Conservation (phyloP, 35 echinoderm and acorn worm species). For the Lytechinus pictus region DNA sequence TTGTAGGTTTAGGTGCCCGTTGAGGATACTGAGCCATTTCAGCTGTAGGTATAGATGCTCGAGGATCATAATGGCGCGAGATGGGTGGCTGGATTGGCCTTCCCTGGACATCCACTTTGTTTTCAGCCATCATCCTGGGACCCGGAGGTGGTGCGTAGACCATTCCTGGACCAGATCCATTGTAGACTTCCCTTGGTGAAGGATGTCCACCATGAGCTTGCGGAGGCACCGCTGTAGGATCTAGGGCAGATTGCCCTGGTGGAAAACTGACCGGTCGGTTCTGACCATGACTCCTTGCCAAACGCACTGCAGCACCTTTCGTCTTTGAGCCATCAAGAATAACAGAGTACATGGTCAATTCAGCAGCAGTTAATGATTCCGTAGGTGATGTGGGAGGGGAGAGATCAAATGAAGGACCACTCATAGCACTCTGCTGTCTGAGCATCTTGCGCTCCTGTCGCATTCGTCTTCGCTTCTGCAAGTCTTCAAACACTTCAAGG, state of each 20-base stretch:
- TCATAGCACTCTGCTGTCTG: constrained; percentile 23
- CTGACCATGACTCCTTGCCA: constrained; percentile 57
- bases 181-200: background rate
- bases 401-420: constrained; percentile 42
- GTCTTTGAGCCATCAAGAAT: constrained; percentile 79
- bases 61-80: constrained; percentile 19
- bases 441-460: constrained; percentile 74
- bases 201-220: background rate
- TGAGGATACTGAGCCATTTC: constrained; percentile 36
- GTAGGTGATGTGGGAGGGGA: constrained; percentile 54
- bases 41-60: background rate
- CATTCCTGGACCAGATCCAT: background rate
- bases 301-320: constrained; percentile 77
- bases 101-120: background rate
- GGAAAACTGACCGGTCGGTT: background rate
- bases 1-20: background rate
- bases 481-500: constrained; percentile 92
- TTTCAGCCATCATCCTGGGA: background rate
- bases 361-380: constrained; percentile 50
- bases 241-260: background rate
- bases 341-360: constrained; percentile 73
- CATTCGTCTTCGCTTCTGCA: constrained; percentile 78
- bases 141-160: constrained; percentile 18
- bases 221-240: background rate
- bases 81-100: constrained; percentile 1